phyloP scores from a whole-genome alignment of 2,113 vertebrate genomes.

The Dicaeum eximium region DNA sequence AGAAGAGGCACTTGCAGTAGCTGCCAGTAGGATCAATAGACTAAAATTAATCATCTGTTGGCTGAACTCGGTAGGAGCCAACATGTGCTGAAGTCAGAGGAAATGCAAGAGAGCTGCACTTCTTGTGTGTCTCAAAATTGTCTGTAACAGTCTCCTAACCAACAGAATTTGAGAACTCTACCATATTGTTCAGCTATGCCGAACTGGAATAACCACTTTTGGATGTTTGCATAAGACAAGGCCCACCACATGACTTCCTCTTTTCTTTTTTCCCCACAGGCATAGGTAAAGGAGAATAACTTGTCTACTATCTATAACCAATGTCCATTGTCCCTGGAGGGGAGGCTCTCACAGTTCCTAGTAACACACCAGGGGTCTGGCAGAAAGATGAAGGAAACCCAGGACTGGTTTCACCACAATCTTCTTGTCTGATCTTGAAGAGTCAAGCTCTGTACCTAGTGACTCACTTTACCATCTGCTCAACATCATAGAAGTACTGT shows the following conservation, averaged over 20 bases:
- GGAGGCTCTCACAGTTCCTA: rapidly evolving
- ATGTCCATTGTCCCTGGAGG: background rate
- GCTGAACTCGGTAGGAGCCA: background rate
- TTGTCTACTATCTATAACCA: background rate
- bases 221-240: background rate
- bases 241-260: background rate
- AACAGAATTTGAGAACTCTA: background rate
- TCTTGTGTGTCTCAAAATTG: background rate
- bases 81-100: background rate
- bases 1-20: background rate
- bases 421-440: background rate
- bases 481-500: conserved; percentile 28
- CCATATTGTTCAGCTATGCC: background rate
- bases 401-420: background rate
- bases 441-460: conserved; percentile 46
- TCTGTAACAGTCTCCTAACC: background rate
- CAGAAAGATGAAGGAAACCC: background rate
- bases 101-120: background rate
- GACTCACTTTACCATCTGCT: conserved; percentile 62
- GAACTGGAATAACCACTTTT: background rate
- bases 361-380: background rate
- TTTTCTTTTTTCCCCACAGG: background rate
- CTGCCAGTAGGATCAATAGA: conserved; percentile 3
- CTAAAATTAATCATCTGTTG: conserved; percentile 30
- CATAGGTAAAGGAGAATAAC: background rate